phyloP scores from a whole-genome alignment of 2,888 invertebrate species.

The Chaetogeoica ovagalla region DNA sequence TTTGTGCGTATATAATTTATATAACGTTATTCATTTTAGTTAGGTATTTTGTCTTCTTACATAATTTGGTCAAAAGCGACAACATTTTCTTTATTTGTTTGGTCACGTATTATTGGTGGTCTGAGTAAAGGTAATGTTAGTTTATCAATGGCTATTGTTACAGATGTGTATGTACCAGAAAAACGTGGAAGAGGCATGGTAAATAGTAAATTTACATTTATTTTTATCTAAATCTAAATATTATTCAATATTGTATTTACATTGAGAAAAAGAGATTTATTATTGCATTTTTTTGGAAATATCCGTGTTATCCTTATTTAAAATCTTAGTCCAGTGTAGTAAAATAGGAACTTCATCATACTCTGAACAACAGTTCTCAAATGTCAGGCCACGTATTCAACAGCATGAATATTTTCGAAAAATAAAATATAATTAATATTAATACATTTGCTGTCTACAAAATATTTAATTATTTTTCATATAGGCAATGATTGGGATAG shows the following conservation, averaged over 20 bases:
- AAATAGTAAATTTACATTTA: slow-evolving; percentile 56
- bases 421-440: too few species aligned
- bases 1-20: slow-evolving; percentile 5
- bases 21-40: slow-evolving; percentile 63
- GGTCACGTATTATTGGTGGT: slow-evolving; percentile 91
- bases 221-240: too few species aligned
- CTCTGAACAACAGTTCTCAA: too few species aligned
- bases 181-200: slow-evolving; percentile 95
- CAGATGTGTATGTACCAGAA: slow-evolving; percentile 83
- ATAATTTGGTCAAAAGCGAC: slow-evolving; percentile 85
- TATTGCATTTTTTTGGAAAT: too few species aligned
- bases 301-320: too few species aligned
- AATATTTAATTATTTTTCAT: slow-evolving; percentile 58
- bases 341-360: too few species aligned
- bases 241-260: too few species aligned
- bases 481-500: slow-evolving; percentile 93
- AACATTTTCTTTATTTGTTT: slow-evolving; percentile 86
- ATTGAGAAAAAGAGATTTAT: too few species aligned
- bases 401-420: too few species aligned
- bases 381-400: too few species aligned
- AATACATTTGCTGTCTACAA: too few species aligned
- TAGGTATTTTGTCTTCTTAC: slow-evolving; percentile 84
- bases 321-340: too few species aligned
- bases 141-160: slow-evolving; percentile 90
- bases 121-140: slow-evolving; percentile 96